phyloP scores from a whole-genome alignment of 2,888 invertebrate genomes.

The Quadroppia sp. region DNA sequence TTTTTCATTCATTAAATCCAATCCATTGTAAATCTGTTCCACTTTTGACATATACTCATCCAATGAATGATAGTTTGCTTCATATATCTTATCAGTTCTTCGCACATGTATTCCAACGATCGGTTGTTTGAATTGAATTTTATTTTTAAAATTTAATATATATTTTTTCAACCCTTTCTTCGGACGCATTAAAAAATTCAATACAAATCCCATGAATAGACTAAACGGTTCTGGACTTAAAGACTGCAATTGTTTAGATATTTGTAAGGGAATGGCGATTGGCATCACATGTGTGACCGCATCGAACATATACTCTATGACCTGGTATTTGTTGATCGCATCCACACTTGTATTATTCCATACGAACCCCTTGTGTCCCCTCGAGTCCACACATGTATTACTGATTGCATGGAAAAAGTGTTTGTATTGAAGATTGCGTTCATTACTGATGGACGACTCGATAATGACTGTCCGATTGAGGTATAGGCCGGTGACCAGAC shows the following conservation, averaged over 20 bases:
- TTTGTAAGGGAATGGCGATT: conserved; percentile 78
- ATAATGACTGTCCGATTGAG: not conserved
- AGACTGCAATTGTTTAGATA: conserved; percentile 83
- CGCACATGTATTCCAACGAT: conserved; percentile 58
- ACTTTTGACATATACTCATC: conserved; percentile 94
- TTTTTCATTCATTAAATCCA: conserved; percentile 53
- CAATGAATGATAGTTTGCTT: conserved; percentile 89
- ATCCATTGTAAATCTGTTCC: conserved; percentile 74
- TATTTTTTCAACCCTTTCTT: conserved; percentile 58
- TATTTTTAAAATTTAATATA: conserved; percentile 38
- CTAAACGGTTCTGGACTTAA: conserved; percentile 90
- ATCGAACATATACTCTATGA: conserved; percentile 70
- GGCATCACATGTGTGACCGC: too few relatives aligned
- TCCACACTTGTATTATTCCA: conserved; percentile 74
- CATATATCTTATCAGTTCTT: conserved; percentile 74
- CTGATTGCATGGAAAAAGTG: conserved; percentile 93
- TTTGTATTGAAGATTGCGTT: conserved; percentile 52
- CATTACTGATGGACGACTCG: not conserved
- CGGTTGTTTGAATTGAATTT: conserved; percentile 44
- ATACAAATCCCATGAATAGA: conserved; percentile 80
- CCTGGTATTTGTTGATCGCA: not conserved
- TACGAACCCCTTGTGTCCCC: too few relatives aligned
- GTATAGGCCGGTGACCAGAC: not conserved
- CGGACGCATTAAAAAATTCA: not conserved
- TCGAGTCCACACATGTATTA: conserved; percentile 64